These are phyloP conservation scores for Ammospiza nelsoni DNA, from an alignment of 2,113 vertebrate genomes.

Conservation along the genomic window DNA sequence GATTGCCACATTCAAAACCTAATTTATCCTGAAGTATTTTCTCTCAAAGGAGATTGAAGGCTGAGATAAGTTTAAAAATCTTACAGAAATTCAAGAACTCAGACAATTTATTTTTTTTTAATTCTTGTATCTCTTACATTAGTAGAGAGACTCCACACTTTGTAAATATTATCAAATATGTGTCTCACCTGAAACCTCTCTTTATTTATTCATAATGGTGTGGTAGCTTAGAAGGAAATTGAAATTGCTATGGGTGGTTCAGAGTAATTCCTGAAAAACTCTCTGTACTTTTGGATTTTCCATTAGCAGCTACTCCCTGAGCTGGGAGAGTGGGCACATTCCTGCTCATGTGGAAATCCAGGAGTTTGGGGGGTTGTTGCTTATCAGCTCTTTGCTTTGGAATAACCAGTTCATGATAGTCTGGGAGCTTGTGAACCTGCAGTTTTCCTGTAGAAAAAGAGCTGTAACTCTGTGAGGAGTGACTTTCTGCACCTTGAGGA, in stretches of 20 bases:
- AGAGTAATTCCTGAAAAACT: background rate
- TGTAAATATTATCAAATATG: background rate
- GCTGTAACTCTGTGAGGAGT: background rate
- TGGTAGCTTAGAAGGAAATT: background rate
- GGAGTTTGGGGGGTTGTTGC: accelerated
- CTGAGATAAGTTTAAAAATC: background rate
- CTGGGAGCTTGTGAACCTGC: background rate
- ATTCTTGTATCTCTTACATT: background rate
- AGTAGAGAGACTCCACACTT: background rate
- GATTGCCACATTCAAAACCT: background rate
- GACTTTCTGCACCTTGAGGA: background rate
- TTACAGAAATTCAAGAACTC: background rate
- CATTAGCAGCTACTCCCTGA: background rate
- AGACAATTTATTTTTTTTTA: background rate
- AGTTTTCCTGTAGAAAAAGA: background rate
- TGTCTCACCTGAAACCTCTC: background rate
- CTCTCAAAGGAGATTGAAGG: background rate
- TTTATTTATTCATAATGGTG: background rate
- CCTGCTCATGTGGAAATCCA: background rate
- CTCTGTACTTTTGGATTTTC: background rate
- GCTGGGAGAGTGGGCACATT: background rate
- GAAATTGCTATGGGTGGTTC: background rate
- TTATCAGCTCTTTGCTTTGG: background rate
- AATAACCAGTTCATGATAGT: accelerated
- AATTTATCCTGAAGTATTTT: background rate